Conservation (phyloP, 1,140 invertebrate genomes). For the Monomorium pharaonis region DNA sequence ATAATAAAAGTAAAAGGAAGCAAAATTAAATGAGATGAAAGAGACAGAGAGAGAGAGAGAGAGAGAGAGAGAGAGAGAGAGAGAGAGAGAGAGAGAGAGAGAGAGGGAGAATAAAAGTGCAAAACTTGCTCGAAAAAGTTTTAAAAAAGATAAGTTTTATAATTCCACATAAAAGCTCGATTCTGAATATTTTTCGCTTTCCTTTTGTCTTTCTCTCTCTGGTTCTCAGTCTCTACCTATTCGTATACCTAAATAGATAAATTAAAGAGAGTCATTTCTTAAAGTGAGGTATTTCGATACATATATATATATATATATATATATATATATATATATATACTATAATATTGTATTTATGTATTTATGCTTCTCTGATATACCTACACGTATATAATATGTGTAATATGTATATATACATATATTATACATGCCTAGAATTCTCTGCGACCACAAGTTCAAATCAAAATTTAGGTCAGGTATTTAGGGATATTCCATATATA, state of each 20-base stretch:
- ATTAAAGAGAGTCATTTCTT: no score
- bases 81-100: background rate
- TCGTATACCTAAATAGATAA: no score
- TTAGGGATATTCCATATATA: background rate
- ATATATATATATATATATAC: background rate
- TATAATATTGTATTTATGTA: background rate
- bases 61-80: no score
- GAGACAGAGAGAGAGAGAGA: background rate
- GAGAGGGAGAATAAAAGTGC: background rate
- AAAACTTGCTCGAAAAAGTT: background rate
- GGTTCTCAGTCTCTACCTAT: background rate
- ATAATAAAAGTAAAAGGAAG: no score
- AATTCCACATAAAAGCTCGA: background rate
- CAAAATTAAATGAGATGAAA: background rate
- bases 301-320: no score
- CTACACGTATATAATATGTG: background rate
- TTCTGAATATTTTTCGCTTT: background rate
- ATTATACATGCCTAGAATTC: background rate
- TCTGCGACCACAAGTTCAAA: background rate
- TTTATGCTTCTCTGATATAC: background rate
- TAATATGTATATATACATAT: background rate
- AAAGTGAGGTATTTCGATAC: no score
- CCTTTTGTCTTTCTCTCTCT: background rate
- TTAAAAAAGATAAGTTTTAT: conserved; percentile 14
- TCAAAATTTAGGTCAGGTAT: conserved; percentile 11